These are phyloP conservation scores for Rotaria sp. DNA, from an alignment of 2,888 invertebrate genomes.

Conservation along the genomic window DNA sequence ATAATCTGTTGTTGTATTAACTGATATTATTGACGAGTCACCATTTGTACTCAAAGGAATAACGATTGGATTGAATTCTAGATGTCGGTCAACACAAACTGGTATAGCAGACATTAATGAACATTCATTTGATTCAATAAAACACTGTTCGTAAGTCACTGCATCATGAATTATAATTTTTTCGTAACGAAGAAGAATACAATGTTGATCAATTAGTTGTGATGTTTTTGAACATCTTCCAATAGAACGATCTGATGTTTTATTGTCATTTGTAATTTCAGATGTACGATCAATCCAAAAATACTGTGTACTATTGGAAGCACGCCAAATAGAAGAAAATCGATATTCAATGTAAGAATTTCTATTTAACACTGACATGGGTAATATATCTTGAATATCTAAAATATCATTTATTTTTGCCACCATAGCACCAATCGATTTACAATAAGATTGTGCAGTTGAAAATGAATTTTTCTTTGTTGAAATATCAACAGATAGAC, in stretches of 20 bases:
- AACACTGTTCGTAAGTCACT: not conserved
- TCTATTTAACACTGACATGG: rapidly evolving
- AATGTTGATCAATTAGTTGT: not conserved
- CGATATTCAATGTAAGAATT: too few species aligned
- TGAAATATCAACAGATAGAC: not conserved
- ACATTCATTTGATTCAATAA: not conserved
- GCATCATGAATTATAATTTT: not conserved
- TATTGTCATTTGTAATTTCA: not conserved
- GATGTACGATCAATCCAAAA: not conserved
- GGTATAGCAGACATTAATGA: not conserved
- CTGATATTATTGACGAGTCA: not conserved
- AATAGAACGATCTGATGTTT: not conserved
- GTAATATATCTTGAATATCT: conserved; percentile 8
- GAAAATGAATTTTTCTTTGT: not conserved
- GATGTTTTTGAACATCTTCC: not conserved
- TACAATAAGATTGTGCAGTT: not conserved
- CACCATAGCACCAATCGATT: not conserved
- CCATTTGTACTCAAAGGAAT: not conserved
- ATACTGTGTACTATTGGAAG: not conserved
- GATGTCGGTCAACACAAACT: not conserved
- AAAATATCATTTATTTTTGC: not conserved
- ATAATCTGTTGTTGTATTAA: not conserved
- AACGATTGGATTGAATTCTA: not conserved
- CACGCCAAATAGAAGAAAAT: not conserved
- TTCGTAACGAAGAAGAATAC: not conserved